Evolutionary conservation across 1,140 invertebrate species (phyloP), one percentile per base, ranked within the genome.

Genomic region (Caenorhabditis briggsae): DNA sequence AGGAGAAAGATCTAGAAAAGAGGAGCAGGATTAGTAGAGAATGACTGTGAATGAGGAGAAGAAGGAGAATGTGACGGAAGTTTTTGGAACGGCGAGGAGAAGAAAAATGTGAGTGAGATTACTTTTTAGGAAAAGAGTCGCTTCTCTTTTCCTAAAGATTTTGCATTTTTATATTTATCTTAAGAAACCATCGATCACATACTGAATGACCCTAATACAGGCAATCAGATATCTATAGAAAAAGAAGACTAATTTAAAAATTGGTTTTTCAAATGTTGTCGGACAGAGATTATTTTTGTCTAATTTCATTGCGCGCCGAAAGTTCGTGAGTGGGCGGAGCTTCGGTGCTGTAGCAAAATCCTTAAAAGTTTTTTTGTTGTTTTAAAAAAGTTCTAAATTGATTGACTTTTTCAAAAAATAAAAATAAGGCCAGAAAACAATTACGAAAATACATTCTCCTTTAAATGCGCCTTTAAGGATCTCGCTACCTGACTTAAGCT

Each of bases 31-130:
- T 33, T 33, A 33, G 33, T 33, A 33, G 33, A 33, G 84, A 33
- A 85, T 65, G 58, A 6, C 64, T 65, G 56, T 18, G 61, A 65
- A 84, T 53, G 56, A 61, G 83, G 64, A 84, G 33, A 48, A 16
- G 56, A 58, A 58, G 16, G 50, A 53, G 16, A 18, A 53, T 33
- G 50, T 43, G 83, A 65, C 46, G 83, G 55, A 65, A 64, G 59
- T 64, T 48, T 58, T 64, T 85, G 64, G 83, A 85, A 86, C 48
- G 48, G 78, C 48, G 20, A 48, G 70, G 48, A 25, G 59, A 50
- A 85, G 23, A 74, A 20, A 55, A 55, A 41, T 20, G 50, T 20
- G 53, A 33, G 25, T 0, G 18, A 5, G 18, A 18, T 61, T 58
- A 53, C 50, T 58, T 58, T 58, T 58, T 33, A 53, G 46, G 46